These are phyloP conservation scores for Pyrgus malvae DNA, from an alignment of 2,888 invertebrate genomes.

Conservation along the genomic window DNA sequence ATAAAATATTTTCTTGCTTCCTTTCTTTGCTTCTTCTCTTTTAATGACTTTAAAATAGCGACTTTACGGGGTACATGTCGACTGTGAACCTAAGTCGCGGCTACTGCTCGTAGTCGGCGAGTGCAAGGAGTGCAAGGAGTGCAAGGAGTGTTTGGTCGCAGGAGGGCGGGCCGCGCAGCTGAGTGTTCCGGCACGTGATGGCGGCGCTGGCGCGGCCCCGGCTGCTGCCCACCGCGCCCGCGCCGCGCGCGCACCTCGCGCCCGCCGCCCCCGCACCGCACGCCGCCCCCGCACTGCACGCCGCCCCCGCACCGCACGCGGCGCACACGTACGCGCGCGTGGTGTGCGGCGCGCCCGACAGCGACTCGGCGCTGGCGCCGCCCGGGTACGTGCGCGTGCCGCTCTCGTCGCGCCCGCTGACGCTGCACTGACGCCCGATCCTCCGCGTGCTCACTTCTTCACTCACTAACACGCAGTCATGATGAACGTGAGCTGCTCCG, in stretches of 20 bases:
- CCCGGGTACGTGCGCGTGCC: not conserved
- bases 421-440: not conserved
- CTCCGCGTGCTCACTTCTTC: no score
- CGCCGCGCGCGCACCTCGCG: not conserved
- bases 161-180: slow-evolving; percentile 31
- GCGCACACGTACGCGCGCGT: not conserved
- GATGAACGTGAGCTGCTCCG: no score
- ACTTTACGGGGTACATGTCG: no score
- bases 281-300: not conserved
- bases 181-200: slow-evolving; percentile 37
- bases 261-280: not conserved
- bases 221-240: slow-evolving; percentile 22
- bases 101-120: no score
- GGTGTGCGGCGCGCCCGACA: not conserved
- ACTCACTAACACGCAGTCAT: no score
- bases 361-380: no score
- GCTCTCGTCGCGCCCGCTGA: no score
- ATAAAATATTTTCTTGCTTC: no score
- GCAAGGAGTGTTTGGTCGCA: not conserved
- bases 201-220: slow-evolving; percentile 30
- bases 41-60: no score
- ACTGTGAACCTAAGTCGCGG: no score
- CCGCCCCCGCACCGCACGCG: not conserved
- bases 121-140: no score
- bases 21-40: no score